phyloP scores from a whole-genome alignment of 2,113 vertebrate genomes.

The Hepsetus odoe region DNA sequence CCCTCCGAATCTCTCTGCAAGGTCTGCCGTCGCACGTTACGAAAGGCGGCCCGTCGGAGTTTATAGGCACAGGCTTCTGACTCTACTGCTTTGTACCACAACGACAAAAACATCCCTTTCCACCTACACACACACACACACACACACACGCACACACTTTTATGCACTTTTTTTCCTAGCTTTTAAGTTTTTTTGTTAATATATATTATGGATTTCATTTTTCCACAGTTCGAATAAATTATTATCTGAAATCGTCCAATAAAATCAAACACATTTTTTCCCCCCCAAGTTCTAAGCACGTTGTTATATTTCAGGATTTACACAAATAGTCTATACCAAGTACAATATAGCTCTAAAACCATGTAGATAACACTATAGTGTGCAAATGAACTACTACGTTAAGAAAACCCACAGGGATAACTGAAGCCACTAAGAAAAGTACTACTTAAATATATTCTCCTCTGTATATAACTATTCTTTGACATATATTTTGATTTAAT shows the following conservation, averaged over 20 bases:
- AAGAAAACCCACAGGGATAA: conserved; percentile 46
- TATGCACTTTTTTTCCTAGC: conserved; percentile 51
- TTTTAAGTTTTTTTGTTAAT: neutral
- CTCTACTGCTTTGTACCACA: neutral
- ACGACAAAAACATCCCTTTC: neutral
- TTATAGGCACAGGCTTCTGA: neutral
- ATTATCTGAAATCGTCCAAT: conserved; percentile 46
- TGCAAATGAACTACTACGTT: conserved; percentile 73
- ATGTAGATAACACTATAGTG: conserved; percentile 64
- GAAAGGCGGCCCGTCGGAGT: neutral
- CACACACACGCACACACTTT: conserved; percentile 42
- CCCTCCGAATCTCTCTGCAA: neutral
- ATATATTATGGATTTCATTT: conserved; percentile 12
- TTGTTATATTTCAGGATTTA: conserved; percentile 60
- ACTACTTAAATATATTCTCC: conserved; percentile 76
- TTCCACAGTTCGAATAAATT: conserved; percentile 7
- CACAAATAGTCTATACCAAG: conserved; percentile 64
- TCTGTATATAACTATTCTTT: conserved; percentile 58
- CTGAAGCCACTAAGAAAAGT: conserved; percentile 65
- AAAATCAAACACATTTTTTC: conserved; percentile 50
- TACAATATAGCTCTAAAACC: conserved; percentile 70
- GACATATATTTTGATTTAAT: conserved; percentile 71
- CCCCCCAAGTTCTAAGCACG: conserved; percentile 48
- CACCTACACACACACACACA: no score
- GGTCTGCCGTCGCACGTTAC: neutral